A percentile compares a stretch with the other conserved stretches of the same genome.
Evolutionary conservation across 2,113 vertebrate genomes (phyloP).

Genomic region (Ceratotherium simum): DNA sequence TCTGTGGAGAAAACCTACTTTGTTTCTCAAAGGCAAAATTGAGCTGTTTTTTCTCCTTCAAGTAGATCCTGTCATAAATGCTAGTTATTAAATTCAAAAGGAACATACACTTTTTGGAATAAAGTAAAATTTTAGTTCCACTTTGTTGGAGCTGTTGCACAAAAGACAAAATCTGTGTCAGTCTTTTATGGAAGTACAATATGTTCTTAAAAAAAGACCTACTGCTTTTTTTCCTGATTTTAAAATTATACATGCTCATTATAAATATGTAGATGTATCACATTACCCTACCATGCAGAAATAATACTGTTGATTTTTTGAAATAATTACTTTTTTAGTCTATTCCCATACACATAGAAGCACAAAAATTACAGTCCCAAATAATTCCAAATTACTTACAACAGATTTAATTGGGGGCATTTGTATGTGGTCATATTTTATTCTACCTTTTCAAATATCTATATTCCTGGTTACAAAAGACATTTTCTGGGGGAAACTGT

Average conservation of each 20-base stretch:
- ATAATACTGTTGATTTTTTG: not conserved
- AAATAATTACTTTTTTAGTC: not conserved
- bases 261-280: not conserved
- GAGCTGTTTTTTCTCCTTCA: constrained; percentile 7
- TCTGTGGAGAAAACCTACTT: constrained; percentile 44
- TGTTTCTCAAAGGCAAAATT: constrained; percentile 41
- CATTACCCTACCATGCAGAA: not conserved
- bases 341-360: not conserved
- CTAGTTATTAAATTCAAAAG: constrained; percentile 58
- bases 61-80: constrained; percentile 44
- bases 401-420: not conserved
- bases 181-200: not conserved
- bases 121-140: constrained; percentile 32
- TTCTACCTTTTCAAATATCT: constrained; percentile 32
- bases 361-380: not conserved
- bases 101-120: not conserved
- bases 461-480: not conserved
- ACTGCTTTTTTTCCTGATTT: not conserved
- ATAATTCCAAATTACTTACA: not conserved
- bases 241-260: not conserved
- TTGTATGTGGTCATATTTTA: constrained; percentile 22
- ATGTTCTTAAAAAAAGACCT: not conserved
- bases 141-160: not conserved
- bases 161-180: constrained; percentile 14
- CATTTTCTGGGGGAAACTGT: not conserved